Percentiles rank a stretch among this genome's conserved stretches.
phyloP scores from a whole-genome alignment of 2,113 vertebrate species.

The Trochalopteron elliotii region DNA sequence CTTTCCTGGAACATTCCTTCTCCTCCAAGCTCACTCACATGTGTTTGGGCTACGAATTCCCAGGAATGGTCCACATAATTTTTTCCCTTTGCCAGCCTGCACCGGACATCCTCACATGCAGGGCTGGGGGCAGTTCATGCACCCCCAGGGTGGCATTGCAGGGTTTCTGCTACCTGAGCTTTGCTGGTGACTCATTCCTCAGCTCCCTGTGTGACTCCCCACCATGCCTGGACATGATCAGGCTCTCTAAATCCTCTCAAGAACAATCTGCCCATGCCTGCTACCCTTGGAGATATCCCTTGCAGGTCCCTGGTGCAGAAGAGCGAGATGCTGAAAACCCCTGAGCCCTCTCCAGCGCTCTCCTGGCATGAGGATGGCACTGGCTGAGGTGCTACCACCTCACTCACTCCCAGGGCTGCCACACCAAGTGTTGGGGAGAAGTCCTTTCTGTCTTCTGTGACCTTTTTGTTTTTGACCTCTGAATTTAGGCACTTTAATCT shows the following conservation, averaged over 20 bases:
- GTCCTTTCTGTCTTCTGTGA: neutral
- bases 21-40: neutral
- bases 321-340: neutral
- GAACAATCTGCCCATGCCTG: neutral
- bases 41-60: neutral
- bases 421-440: neutral
- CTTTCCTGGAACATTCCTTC: neutral
- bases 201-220: neutral
- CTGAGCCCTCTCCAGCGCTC: neutral
- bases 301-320: neutral
- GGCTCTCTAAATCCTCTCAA: neutral
- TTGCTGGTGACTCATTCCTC: neutral
- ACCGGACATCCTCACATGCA: accelerated
- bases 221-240: neutral
- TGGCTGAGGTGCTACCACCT: neutral
- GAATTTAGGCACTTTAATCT: neutral
- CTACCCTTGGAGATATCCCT: neutral
- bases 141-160: accelerated
- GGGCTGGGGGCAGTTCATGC: too few relatives aligned
- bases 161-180: neutral
- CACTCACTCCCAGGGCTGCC: neutral
- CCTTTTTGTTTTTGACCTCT: neutral
- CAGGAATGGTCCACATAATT: accelerated
- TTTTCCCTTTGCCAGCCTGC: neutral
- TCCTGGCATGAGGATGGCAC: neutral